Base-by-base conservation (phyloP, 1,140 invertebrate genomes). In the Scaptomyza montana region DNA sequence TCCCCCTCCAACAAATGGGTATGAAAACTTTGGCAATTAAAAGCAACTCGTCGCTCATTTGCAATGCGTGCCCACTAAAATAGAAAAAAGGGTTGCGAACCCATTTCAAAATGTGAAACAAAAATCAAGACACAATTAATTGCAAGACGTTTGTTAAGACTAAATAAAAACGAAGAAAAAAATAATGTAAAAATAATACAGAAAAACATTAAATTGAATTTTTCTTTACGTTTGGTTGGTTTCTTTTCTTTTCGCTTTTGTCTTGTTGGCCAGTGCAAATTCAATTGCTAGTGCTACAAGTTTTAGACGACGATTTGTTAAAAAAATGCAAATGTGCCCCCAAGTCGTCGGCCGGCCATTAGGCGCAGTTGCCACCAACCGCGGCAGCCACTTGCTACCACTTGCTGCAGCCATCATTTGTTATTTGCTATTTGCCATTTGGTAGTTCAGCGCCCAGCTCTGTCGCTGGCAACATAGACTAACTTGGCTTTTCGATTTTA, bases 51-150 rank as follows among this genome's bases (percentile, higher is more conserved):
- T 72, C 69, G 63, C 69, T 67, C 69, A 72, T 72, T 72, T 67
- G 64, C 63, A 77, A 74, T 46, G 61, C 68, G 54, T 53, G 54
- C 46, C 46, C 51, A 56, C 49, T 28, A 55, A 51, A 36, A 36
- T 36, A 9, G 8, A 36, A 36, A 62, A 74, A 63, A 63, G 54
- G 61, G 30, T 56, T 60, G 50, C 61, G 54, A 74, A 74, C 72
- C 72, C 72, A 63, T 74, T 74, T 74, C 69, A 89, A 74, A 86
- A 73, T 82, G 78, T 89, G 73, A 80, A 82, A 75, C 81, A 77
- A 77, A 89, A 89, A 89, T 89, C 84, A 80, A 77, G 77, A 72
- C 76, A 84, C 80, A 89, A 89, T 89, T 89, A 89, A 89, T 89
- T 89, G 79, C 80, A 69, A 71, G 85, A 80, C 85, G 81, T 89